phyloP scores from a whole-genome alignment of 2,888 invertebrate species.

The Trypoxylon attenuatum region DNA sequence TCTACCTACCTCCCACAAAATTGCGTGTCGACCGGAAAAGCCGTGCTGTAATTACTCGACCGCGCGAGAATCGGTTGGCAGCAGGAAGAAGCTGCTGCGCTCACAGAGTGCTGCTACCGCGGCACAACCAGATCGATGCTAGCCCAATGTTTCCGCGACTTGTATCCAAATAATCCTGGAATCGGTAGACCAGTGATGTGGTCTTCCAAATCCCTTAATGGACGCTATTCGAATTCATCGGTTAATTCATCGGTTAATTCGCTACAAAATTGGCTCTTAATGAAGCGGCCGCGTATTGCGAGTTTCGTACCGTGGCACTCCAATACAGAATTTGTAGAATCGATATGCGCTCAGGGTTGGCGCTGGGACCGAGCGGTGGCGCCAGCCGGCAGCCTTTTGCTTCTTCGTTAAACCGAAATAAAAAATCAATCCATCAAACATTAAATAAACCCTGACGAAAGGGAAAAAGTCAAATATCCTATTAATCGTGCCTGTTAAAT shows the following conservation, averaged over 20 bases:
- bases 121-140: too few relatives aligned
- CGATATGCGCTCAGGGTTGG: slow-evolving; percentile 51
- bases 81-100: slow-evolving; percentile 12
- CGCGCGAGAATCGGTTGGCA: slow-evolving; percentile 22
- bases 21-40: slow-evolving; percentile 46
- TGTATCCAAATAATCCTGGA: background rate
- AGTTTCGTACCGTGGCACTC: too few relatives aligned
- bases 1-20: slow-evolving; percentile 28
- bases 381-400: slow-evolving; percentile 40
- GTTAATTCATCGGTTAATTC: slow-evolving; percentile 1
- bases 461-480: too few relatives aligned
- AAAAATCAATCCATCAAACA: too few relatives aligned
- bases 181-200: background rate
- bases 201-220: background rate
- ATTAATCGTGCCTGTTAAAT: too few relatives aligned
- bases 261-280: slow-evolving; percentile 25
- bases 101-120: too few relatives aligned
- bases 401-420: too few relatives aligned
- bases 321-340: too few relatives aligned
- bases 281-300: too few relatives aligned
- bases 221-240: slow-evolving; percentile 14
- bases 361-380: slow-evolving; percentile 51
- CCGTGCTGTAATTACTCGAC: slow-evolving; percentile 44
- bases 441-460: too few relatives aligned
- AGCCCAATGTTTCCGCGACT: background rate